Conservation (phyloP, 2,113 vertebrate species). For the Indicator indicator region DNA sequence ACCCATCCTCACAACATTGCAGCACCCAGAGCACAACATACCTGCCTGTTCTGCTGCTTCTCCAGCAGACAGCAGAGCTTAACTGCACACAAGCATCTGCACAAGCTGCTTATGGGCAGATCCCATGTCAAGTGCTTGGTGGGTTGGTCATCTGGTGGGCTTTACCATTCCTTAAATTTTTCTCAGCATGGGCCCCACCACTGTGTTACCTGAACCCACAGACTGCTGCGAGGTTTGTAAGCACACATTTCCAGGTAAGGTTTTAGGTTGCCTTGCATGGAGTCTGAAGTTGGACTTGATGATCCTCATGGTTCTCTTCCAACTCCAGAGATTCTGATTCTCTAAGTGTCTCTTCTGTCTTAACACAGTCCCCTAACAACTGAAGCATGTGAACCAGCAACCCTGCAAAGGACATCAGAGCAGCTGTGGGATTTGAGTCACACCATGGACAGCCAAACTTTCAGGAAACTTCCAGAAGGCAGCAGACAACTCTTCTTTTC, state of each 20-base stretch:
- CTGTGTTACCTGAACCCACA: background rate
- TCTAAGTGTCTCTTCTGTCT: background rate
- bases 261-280: background rate
- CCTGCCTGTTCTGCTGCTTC: background rate
- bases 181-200: background rate
- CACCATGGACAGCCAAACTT: background rate
- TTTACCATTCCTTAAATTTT: background rate
- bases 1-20: background rate
- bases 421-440: background rate
- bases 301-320: background rate
- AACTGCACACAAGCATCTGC: background rate
- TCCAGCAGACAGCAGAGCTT: background rate
- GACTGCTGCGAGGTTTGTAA: background rate
- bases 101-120: background rate
- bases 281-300: background rate
- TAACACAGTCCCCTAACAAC: background rate
- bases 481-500: background rate
- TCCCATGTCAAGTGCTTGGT: background rate
- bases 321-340: background rate
- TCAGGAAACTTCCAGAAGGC: background rate
- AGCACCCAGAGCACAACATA: no score
- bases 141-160: background rate
- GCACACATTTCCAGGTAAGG: background rate
- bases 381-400: background rate
- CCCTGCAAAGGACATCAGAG: background rate